Conservation (phyloP, 2,888 invertebrate species). For the Ophion obscuratus region DNA sequence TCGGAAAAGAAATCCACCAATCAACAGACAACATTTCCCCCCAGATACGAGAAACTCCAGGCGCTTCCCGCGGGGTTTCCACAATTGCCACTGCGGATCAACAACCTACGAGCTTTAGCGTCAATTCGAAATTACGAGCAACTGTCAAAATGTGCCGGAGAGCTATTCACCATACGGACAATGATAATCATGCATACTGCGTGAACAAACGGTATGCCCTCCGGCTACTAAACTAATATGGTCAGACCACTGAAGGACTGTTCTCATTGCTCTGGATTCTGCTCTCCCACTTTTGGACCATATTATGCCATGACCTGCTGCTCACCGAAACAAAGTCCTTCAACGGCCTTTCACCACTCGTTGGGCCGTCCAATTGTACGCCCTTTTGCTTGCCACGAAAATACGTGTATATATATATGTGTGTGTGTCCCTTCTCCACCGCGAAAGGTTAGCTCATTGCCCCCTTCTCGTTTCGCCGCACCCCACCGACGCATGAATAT, state of each 20-base stretch:
- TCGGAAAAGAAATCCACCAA: too few species aligned
- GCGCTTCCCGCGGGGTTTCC: too few species aligned
- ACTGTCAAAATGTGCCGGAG: neutral
- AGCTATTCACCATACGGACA: neutral
- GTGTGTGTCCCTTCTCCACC: slow-evolving; percentile 28
- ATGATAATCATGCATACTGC: slow-evolving; percentile 8
- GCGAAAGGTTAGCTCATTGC: slow-evolving; percentile 59
- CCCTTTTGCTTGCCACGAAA: neutral
- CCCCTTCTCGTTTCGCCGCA: slow-evolving; percentile 69
- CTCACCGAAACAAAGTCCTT: slow-evolving; percentile 1
- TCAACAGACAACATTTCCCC: too few species aligned
- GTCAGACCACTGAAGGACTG: slow-evolving; percentile 18
- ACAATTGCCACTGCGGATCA: neutral
- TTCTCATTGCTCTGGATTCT: slow-evolving; percentile 33
- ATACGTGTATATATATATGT: neutral
- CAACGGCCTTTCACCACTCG: neutral
- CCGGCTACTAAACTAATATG: slow-evolving; percentile 45
- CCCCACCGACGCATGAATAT: slow-evolving; percentile 79
- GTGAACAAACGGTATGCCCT: slow-evolving; percentile 4
- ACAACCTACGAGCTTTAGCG: neutral
- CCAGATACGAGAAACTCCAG: too few species aligned
- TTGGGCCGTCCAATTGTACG: neutral
- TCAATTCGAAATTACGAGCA: neutral
- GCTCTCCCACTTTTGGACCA: slow-evolving; percentile 43
- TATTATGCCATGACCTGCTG: slow-evolving; percentile 26